A percentile compares a stretch with the other conserved stretches of the same genome.
Evolutionary conservation across 2,113 vertebrate genomes (phyloP).

Genomic region (Chascanopsetta lugubris): DNA sequence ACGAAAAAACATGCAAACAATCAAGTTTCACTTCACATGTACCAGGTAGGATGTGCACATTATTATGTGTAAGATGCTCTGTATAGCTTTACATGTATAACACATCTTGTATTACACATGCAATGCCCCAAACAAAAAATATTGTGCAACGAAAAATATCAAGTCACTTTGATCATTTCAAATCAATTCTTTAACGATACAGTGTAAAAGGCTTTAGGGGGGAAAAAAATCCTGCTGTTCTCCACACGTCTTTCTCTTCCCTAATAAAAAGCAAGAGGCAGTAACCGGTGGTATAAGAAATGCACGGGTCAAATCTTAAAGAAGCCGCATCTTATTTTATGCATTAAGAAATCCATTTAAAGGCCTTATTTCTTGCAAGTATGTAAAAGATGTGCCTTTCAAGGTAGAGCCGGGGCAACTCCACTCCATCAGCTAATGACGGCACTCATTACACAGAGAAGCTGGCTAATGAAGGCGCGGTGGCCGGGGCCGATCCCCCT

Average conservation of each 20-base stretch:
- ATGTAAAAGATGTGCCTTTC: constrained; percentile 98
- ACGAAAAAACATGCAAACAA: no score
- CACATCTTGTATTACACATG: no score
- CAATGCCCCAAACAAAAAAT: no score
- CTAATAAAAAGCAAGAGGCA: constrained; percentile 2
- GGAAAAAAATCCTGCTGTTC: no score
- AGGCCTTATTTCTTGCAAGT: constrained; percentile 91
- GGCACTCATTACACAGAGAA: constrained; percentile 98
- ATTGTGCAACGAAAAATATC: no score
- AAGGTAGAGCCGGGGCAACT: constrained; percentile 96
- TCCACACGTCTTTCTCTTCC: background rate
- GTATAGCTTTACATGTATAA: no score
- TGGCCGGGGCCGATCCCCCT: constrained; percentile 90
- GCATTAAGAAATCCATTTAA: constrained; percentile 98
- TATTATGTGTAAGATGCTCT: no score
- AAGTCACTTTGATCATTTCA: no score
- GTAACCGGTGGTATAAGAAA: constrained; percentile 76
- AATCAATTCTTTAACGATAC: no score
- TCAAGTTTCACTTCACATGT: no score
- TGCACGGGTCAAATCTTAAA: constrained; percentile 91
- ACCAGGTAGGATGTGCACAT: no score
- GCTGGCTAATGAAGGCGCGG: constrained; percentile 96
- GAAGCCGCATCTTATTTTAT: constrained; percentile 96
- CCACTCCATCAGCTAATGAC: constrained; percentile 99
- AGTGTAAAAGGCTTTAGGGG: no score